phyloP scores from a whole-genome alignment of 2,888 invertebrate species.

The Dynastes grantii region DNA sequence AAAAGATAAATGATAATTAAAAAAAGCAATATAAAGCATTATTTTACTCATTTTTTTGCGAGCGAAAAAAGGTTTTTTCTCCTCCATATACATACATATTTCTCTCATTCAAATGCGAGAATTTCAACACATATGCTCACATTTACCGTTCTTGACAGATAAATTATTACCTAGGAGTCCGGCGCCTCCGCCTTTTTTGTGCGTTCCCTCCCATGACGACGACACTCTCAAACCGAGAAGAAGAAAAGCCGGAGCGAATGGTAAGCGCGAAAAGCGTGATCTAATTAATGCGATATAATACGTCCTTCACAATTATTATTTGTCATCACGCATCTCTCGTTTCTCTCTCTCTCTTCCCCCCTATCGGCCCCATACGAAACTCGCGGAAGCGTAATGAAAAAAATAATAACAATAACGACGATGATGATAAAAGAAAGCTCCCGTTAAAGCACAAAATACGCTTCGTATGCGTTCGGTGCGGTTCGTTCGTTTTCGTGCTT shows the following conservation, averaged over 20 bases:
- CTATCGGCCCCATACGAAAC: too few species aligned
- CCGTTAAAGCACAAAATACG: slow-evolving; percentile 15
- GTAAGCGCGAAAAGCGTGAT: slow-evolving; percentile 14
- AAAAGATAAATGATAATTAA: background rate
- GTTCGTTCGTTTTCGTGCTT: slow-evolving; percentile 29
- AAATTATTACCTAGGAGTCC: background rate
- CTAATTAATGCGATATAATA: slow-evolving; percentile 33
- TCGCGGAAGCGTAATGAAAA: background rate
- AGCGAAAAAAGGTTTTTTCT: background rate
- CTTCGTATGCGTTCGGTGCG: slow-evolving; percentile 12
- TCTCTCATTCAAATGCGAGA: background rate
- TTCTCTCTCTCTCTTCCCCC: background rate
- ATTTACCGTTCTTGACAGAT: slow-evolving; percentile 1
- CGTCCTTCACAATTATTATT: slow-evolving; percentile 27
- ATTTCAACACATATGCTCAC: slow-evolving; percentile 8
- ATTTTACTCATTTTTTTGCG: background rate
- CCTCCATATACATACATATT: background rate
- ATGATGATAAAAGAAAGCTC: slow-evolving; percentile 15
- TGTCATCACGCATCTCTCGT: background rate
- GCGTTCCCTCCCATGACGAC: background rate
- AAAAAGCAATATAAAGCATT: slow-evolving; percentile 1
- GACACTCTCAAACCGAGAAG: background rate
- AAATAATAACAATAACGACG: background rate
- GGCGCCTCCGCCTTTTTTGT: background rate
- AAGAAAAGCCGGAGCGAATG: background rate